Evolutionary conservation across 1,140 invertebrate species (phyloP).

Genomic region (Popillia japonica): DNA sequence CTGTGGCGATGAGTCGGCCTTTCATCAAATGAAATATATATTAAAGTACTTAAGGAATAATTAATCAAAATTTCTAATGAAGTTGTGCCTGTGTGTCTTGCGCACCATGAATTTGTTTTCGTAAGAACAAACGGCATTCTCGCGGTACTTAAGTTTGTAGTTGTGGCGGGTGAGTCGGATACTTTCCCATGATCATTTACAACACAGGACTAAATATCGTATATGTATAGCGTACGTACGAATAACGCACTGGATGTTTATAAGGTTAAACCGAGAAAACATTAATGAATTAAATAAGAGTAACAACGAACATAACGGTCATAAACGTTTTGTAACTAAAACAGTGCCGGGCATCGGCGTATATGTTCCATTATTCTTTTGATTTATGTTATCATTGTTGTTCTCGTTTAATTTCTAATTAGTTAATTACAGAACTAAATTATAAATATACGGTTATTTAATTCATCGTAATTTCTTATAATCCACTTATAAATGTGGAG

Average conservation of each 20-base stretch:
- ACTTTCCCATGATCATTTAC: slow-evolving; percentile 22
- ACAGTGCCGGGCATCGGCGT: neutral
- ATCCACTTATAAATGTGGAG: too few relatives aligned
- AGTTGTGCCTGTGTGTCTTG: neutral
- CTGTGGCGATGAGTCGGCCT: slow-evolving; percentile 31
- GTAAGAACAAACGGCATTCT: slow-evolving; percentile 12
- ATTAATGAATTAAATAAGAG: neutral
- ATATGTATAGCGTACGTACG: neutral
- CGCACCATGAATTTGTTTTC: neutral
- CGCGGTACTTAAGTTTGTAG: slow-evolving; percentile 14
- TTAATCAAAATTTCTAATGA: slow-evolving; percentile 34
- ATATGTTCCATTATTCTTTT: neutral
- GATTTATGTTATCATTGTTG: neutral
- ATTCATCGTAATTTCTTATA: too few relatives aligned
- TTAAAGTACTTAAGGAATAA: slow-evolving; percentile 29
- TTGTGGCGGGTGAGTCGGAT: neutral
- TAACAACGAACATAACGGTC: neutral
- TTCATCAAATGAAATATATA: slow-evolving; percentile 34
- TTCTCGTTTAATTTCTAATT: neutral
- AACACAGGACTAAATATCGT: neutral
- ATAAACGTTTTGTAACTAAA: slow-evolving; percentile 3
- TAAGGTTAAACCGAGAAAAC: neutral
- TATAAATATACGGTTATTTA: neutral
- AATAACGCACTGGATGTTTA: too few relatives aligned
- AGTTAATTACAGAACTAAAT: neutral